Evolutionary conservation across 1,140 invertebrate species (phyloP).

Genomic region (Vollenhovia emeryi): DNA sequence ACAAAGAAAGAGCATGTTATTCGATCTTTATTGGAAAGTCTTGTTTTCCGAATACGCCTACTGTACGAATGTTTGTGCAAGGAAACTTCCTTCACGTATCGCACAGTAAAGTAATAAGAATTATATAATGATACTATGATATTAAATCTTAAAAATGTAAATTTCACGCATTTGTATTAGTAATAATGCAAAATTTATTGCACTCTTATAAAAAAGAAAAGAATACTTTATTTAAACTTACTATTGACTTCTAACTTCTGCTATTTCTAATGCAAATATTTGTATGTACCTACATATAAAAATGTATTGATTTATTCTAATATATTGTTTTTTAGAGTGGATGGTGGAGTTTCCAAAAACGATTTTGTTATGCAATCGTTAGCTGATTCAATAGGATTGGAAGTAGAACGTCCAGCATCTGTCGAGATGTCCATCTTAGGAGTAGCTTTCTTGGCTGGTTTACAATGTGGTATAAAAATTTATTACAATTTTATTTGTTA

Average conservation of each 20-base stretch:
- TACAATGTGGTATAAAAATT: conserved; percentile 88
- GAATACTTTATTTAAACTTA: not conserved
- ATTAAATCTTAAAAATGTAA: not conserved
- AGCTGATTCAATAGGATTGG: conserved; percentile 91
- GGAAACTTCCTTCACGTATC: conserved; percentile 88
- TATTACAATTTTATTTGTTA: not conserved
- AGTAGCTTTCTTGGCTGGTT: conserved; percentile 92
- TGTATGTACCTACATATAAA: not conserved
- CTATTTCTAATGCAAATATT: not conserved
- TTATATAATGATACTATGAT: not conserved
- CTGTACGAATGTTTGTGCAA: conserved; percentile 89
- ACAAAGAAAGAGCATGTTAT: conserved; percentile 93
- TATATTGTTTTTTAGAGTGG: conserved; percentile 87
- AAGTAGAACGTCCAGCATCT: conserved; percentile 89
- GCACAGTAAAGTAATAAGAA: conserved; percentile 88
- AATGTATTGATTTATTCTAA: not conserved
- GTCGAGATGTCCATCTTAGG: conserved; percentile 93
- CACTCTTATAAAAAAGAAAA: not conserved
- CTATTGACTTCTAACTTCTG: not conserved
- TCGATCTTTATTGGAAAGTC: conserved; percentile 93
- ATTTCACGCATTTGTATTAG: not conserved
- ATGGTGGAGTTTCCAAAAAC: conserved; percentile 97
- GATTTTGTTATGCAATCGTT: conserved; percentile 96
- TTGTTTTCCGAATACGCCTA: conserved; percentile 93
- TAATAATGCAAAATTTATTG: not conserved